Base-by-base conservation (phyloP, 2,888 invertebrate species). In the Drosophila ezoana region DNA sequence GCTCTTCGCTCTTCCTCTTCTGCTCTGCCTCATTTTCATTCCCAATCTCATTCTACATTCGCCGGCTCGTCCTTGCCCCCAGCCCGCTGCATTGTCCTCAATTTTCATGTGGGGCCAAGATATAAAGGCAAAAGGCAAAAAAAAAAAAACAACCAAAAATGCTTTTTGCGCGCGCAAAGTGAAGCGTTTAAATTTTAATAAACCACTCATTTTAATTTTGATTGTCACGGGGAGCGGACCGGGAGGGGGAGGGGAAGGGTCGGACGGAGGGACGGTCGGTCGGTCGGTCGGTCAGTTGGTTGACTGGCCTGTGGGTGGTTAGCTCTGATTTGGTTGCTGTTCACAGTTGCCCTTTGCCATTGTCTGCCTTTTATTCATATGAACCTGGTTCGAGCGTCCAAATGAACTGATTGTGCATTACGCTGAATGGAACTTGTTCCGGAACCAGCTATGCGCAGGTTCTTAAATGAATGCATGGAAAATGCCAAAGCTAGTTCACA, bases 121-220 rank as follows among this genome's bases (percentile, higher is more conserved):
- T 64, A 71, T 49, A 35, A 49, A 52, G 37, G 43, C 45, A 52
- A 71, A 67, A 52, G 41, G 41, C 44, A 11, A 65, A 51, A 40
- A 38, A 35, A 48, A 20, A 16, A 41, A 16, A 18, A 41, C 0
- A 41, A 18, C 44, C 69, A 65, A 58, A 66, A 64, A 67, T 71
- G 76, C 58, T 85, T 81, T 89, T 83, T 70, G 79, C 71, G 59
- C 58, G 76, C 71, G 64, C 72, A 79, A 88, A 82, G 76, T 82
- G 66, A 80, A 89, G 81, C 87, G 84, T 80, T 90, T 87, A 90
- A 90, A 90, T 90, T 90, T 90, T 90, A 90, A 90, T 90, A 89
- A 90, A 86, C 82, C 90, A 90, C 91, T 90, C 89, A 90, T 90
- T 84, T 87, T 89, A 90, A 90, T 90, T 90, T 90, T 84, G 80